Evolutionary conservation across 2,888 invertebrate species (phyloP), one percentile per base, ranked within the genome.

Genomic region (Miltochrista miniata): DNA sequence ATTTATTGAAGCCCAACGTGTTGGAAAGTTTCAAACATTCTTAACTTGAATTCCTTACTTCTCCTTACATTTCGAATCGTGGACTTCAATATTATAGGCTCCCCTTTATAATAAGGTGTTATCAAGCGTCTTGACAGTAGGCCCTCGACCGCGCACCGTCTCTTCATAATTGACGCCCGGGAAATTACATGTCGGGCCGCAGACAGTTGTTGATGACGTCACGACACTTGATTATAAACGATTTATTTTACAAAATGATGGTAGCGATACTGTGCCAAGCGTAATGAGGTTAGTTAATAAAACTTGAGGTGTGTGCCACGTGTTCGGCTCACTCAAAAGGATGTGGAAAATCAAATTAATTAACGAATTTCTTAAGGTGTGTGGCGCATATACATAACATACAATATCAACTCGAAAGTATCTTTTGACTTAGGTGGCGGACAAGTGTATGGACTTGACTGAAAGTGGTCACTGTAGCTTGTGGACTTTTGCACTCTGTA

Each of bases 151-250:
- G 83, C 83, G 81, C 70, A 48, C 68, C 71, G 72, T 76, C 76
- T 76, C 79, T 79, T 86, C 81, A 90, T 89, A 90, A 90, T 90
- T 90, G 90, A 90, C 89, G 83, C 83, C 72, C 79, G 86, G 90
- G 90, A 90, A 90, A 90, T 90, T 90, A 90, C 90, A 89, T 79
- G 90, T 90, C 90, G 83, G 74, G 74, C 76, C 74, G 76, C 76
- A 88, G 90, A 90, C 90, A 90, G 87, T 90, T 90, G 90, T 85
- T 87, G 90, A 90, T 89, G 90, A 88, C 90, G 85, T 90, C 85
- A 89, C 83, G 76, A 72, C 76, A 81, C 81, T 85, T 91, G 89
- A 90, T 91, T 90, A 90, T 89, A 87, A 89, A 90, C 90, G 85
- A 90, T 90, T 90, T 90, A 85, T 87, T 87, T 85, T 72, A 72